These are phyloP conservation scores for Lymantria dispar DNA, from an alignment of 2,888 invertebrate species.

Conservation along the genomic window DNA sequence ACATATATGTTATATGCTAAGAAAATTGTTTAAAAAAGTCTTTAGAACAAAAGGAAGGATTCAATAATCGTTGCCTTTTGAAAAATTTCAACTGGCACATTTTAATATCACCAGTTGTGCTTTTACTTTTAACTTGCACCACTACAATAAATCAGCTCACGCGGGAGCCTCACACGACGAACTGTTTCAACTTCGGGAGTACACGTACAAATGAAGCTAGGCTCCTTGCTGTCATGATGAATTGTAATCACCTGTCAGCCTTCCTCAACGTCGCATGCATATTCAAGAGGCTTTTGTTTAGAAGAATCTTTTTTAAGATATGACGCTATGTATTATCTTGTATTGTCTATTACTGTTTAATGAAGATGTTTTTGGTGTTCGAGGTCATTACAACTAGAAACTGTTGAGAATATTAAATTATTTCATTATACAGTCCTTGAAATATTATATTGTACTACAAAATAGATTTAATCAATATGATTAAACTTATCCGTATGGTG, in stretches of 20 bases:
- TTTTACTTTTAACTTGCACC: constrained; percentile 27
- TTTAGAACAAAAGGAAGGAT: too few relatives aligned
- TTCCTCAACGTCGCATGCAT: constrained; percentile 11
- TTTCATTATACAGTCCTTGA: not conserved
- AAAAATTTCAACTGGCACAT: too few relatives aligned
- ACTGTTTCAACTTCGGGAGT: constrained; percentile 45
- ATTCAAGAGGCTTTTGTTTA: constrained; percentile 13
- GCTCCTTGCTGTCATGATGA: constrained; percentile 28
- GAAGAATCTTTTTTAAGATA: not conserved
- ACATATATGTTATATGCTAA: too few relatives aligned
- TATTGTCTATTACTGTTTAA: constrained; percentile 16
- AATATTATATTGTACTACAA: not conserved
- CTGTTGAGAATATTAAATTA: not conserved
- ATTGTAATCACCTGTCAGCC: constrained; percentile 36
- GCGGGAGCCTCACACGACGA: constrained; percentile 35
- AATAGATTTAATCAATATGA: too few relatives aligned
- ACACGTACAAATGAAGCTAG: constrained; percentile 45
- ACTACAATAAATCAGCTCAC: constrained; percentile 42
- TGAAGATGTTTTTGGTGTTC: constrained; percentile 3
- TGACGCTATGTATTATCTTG: constrained; percentile 11
- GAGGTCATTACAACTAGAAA: not conserved
- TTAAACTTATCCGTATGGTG: too few relatives aligned
- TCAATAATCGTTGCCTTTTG: too few relatives aligned
- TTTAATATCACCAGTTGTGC: too few relatives aligned
- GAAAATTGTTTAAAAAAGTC: too few relatives aligned